A percentile compares a stretch with the other conserved stretches of the same genome.
phyloP scores from a whole-genome alignment of 2,113 vertebrate species.

The Stercorarius parasiticus region DNA sequence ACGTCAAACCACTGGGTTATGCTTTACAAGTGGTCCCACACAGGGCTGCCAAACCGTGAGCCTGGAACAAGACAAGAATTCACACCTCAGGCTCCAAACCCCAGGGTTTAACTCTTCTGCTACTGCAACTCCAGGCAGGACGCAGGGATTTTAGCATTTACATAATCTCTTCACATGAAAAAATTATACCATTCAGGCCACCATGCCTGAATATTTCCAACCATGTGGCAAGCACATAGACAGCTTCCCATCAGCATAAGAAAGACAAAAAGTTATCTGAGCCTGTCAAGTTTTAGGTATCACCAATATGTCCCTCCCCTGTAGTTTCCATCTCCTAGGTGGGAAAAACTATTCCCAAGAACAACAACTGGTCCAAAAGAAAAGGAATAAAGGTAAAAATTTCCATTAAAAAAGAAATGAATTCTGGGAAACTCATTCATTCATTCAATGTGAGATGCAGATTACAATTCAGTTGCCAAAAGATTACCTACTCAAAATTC shows the following conservation, averaged over 20 bases:
- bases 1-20: neutral
- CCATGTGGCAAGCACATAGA: neutral
- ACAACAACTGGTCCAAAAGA: neutral
- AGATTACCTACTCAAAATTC: constrained; percentile 45
- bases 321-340: neutral
- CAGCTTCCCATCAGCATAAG: neutral
- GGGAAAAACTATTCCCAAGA: neutral
- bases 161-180: neutral
- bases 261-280: neutral
- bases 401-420: constrained; percentile 17
- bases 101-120: constrained; percentile 10
- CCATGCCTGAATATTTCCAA: neutral
- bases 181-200: neutral
- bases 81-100: neutral
- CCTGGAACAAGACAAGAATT: constrained; percentile 10
- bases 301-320: neutral
- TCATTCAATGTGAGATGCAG: neutral
- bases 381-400: neutral
- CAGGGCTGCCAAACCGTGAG: neutral
- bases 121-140: neutral
- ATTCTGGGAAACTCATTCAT: constrained; percentile 11
- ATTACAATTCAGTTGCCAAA: constrained; percentile 31
- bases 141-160: neutral
- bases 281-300: neutral
- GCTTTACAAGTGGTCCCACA: neutral